A percentile compares a stretch with the other conserved stretches of the same genome.
Conservation (phyloP, 2,888 invertebrate species). For the Drymonia ruficornis region DNA sequence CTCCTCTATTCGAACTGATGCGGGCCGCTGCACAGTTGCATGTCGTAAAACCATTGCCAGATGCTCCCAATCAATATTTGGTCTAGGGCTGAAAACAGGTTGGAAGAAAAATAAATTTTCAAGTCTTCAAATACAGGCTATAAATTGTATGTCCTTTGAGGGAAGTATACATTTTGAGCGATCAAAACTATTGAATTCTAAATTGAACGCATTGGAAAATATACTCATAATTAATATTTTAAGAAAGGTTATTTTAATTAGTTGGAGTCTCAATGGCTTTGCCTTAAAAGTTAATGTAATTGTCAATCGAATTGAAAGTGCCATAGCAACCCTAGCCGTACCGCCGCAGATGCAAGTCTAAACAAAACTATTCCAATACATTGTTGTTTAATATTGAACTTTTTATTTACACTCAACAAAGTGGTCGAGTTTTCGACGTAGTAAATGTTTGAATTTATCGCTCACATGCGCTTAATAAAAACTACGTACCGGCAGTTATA, state of each 20-base stretch:
- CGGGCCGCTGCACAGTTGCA: conserved; percentile 41
- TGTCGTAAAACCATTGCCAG: conserved; percentile 51
- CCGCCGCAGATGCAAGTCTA: conserved; percentile 67
- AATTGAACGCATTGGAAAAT: not conserved
- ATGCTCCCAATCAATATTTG: conserved; percentile 62
- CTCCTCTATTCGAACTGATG: conserved; percentile 34
- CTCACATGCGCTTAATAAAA: conserved; percentile 68
- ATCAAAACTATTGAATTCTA: not conserved
- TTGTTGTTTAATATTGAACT: conserved; percentile 68
- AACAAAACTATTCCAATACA: conserved; percentile 58
- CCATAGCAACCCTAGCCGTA: conserved; percentile 47
- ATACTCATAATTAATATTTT: not conserved
- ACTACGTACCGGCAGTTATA: conserved; percentile 55
- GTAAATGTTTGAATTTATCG: conserved; percentile 72
- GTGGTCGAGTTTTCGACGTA: conserved; percentile 64
- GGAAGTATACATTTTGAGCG: not conserved
- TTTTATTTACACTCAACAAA: conserved; percentile 71
- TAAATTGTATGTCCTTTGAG: not conserved
- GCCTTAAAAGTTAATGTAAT: not conserved
- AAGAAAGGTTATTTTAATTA: not conserved
- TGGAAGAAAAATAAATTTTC: not conserved
- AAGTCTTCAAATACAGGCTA: not conserved
- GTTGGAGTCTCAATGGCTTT: not conserved
- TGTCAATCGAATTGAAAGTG: conserved; percentile 34
- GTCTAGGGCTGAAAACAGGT: conserved; percentile 23